phyloP scores from a whole-genome alignment of 2,888 invertebrate genomes.

The Leptinotarsa peninsularis region DNA sequence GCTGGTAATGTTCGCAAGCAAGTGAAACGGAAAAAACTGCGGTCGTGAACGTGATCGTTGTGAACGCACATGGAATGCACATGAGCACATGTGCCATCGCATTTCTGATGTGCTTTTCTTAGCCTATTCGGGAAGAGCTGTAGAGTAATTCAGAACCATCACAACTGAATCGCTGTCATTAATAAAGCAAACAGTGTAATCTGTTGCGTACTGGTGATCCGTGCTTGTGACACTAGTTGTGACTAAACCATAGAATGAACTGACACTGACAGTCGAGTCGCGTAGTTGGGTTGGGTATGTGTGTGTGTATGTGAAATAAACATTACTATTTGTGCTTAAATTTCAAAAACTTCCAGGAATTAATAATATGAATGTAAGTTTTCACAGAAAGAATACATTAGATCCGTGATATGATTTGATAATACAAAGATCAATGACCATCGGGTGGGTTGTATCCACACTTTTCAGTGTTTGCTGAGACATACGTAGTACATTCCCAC shows the following conservation, averaged over 20 bases:
- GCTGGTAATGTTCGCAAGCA: too few relatives aligned
- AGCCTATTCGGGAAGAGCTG: too few relatives aligned
- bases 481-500: conserved; percentile 45
- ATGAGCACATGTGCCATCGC: too few relatives aligned
- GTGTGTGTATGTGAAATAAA: conserved; percentile 54
- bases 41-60: too few relatives aligned
- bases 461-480: conserved; percentile 49
- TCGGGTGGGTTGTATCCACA: conserved; percentile 64
- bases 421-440: conserved; percentile 64
- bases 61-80: too few relatives aligned
- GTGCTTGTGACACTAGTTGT: neutral
- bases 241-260: conserved; percentile 2
- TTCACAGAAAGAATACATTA: conserved; percentile 2
- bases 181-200: neutral
- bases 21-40: too few relatives aligned
- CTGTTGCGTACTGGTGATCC: neutral
- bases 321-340: conserved; percentile 39
- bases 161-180: neutral
- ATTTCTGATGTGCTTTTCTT: too few relatives aligned
- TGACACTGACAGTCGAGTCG: conserved; percentile 18
- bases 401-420: neutral
- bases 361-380: conserved; percentile 58
- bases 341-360: conserved; percentile 37
- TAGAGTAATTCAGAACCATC: too few relatives aligned
- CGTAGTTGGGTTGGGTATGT: conserved; percentile 38